Conservation (phyloP, 2,797 vertebrate species). For the Sebastes nivosus region DNA sequence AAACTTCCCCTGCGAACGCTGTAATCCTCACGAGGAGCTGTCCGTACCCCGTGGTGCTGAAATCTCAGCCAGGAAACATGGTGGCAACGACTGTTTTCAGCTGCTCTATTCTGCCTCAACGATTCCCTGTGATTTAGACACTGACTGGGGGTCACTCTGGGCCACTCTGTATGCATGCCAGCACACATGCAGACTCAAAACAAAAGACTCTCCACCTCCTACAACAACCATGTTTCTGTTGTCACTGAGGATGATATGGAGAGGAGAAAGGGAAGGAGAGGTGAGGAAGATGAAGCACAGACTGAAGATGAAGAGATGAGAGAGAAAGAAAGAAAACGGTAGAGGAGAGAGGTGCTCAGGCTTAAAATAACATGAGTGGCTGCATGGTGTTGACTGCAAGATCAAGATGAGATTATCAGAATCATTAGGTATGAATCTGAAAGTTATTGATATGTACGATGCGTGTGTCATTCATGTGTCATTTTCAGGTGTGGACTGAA, state of each 20-base stretch:
- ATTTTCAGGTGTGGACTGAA: conserved; percentile 21
- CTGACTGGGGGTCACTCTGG: conserved; percentile 25
- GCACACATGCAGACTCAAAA: background rate
- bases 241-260: conserved; percentile 1
- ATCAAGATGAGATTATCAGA: background rate
- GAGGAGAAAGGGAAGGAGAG: background rate
- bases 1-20: background rate
- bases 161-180: conserved; percentile 28
- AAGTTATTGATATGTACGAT: background rate
- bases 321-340: background rate
- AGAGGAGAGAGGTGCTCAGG: background rate
- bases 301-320: conserved; percentile 1
- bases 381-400: background rate
- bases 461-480: conserved; percentile 3
- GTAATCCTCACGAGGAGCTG: conserved; percentile 15
- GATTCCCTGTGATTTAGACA: conserved; percentile 15
- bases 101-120: background rate
- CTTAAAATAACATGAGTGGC: conserved; percentile 39
- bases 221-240: conserved; percentile 23
- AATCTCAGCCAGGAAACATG: background rate
- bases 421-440: background rate
- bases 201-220: conserved; percentile 17
- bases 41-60: conserved; percentile 24
- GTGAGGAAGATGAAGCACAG: background rate
- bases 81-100: background rate